Base-by-base conservation (phyloP, 2,113 vertebrate genomes). In the Otocyon megalotis region DNA sequence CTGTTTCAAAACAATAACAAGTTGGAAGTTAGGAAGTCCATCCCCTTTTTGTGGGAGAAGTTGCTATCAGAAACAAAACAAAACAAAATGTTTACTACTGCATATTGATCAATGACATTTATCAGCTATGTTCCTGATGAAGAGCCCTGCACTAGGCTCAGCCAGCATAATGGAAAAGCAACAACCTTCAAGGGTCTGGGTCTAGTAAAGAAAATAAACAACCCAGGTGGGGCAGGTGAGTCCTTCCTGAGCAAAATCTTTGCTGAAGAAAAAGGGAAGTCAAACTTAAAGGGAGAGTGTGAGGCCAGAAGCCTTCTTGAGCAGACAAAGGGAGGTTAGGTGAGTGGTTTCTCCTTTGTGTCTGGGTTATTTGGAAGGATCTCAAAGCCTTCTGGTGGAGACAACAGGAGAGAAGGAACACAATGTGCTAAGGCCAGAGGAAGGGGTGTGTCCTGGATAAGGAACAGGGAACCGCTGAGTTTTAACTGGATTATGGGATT, bases 261-360 rank as follows among this genome's bases (percentile, higher is more conserved):
- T 81, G n/a, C 35, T 71, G n/a, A 81, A 92, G 60, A 72, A 95
- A 87, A 95, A 87, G 37, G 88, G 50, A 90, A 85, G 74, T 43
- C 22, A 43, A 62, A 58, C 15, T 56, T 65, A 17, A 77, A 89
- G 53, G 54, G 37, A 30, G 43, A 13, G 26, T 2, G 5, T 35
- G 74, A 90, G n/a, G 2, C 35, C 43, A 22, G 20, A 54, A 80
- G 48, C 1, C 54, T 17, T 50, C 48, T 22, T 16, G n/a, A 77
- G n/a, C 35, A 16, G 12, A 35, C 22, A 74, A 3, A 10, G n/a
- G n/a, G 32, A 24, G 19, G 2, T 79, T 60, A n/a, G 2, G 26
- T 10, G 12, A 60, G 4, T 7, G 50, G 54, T 43, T 91, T 88
- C 62, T 89, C 80, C 20, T 79, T 94, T 67, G 32, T 32, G 20